Conservation (phyloP, 2,888 invertebrate species). For the Ochropleura plecta region DNA sequence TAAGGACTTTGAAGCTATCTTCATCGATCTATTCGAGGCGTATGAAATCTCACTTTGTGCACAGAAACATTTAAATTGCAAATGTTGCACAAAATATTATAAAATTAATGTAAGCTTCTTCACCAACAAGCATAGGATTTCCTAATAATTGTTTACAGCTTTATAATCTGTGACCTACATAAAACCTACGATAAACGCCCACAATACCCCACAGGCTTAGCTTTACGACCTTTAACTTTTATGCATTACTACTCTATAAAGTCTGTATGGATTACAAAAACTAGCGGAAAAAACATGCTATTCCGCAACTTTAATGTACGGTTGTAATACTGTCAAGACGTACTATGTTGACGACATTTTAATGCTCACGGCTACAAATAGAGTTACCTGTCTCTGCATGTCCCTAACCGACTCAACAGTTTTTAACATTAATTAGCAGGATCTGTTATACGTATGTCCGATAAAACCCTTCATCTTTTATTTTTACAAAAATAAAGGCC, state of each 20-base stretch:
- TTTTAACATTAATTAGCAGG: conserved; percentile 7
- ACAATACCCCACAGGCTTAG: conserved; percentile 66
- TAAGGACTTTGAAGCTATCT: not conserved
- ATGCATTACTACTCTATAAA: conserved; percentile 60
- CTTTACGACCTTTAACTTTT: conserved; percentile 66
- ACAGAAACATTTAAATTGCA: not conserved
- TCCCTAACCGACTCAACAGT: not conserved
- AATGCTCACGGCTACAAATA: conserved; percentile 5
- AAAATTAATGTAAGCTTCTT: conserved; percentile 20
- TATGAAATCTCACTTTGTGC: not conserved
- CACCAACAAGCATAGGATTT: conserved; percentile 43
- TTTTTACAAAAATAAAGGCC: conserved; percentile 16
- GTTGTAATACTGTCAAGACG: conserved; percentile 26
- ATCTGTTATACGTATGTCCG: not conserved
- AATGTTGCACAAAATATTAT: conserved; percentile 9
- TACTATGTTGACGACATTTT: conserved; percentile 25
- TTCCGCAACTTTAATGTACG: conserved; percentile 23
- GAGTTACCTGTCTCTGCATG: not conserved
- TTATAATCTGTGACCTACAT: conserved; percentile 72
- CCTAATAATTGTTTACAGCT: conserved; percentile 58
- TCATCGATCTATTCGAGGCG: conserved; percentile 9
- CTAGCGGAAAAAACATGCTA: conserved; percentile 5
- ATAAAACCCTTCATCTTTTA: conserved; percentile 3
- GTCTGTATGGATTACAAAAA: conserved; percentile 40
- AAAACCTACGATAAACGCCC: conserved; percentile 63